Evolutionary conservation across 1,140 invertebrate species (phyloP).

Genomic region (Panonychus citri): DNA sequence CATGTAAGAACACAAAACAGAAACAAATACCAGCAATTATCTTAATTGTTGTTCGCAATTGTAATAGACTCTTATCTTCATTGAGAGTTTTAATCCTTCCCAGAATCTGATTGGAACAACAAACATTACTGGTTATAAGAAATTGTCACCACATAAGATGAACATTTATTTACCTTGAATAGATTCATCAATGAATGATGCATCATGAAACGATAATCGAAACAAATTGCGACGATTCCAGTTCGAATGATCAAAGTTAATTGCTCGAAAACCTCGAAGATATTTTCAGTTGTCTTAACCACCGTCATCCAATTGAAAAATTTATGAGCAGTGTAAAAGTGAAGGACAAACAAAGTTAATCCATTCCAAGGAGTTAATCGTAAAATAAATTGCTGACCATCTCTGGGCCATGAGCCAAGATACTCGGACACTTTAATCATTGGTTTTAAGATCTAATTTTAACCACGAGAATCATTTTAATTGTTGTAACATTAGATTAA

Average conservation of each 20-base stretch:
- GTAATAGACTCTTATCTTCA: neutral
- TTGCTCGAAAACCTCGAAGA: neutral
- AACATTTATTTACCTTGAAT: neutral
- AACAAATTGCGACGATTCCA: neutral
- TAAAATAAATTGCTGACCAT: neutral
- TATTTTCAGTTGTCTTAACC: neutral
- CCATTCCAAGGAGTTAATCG: neutral
- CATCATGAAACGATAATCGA: constrained; percentile 1
- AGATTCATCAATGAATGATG: neutral
- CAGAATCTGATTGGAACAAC: neutral
- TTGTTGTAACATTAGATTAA: too few relatives aligned
- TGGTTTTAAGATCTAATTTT: neutral
- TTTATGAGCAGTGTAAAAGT: neutral
- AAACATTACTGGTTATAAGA: too few relatives aligned
- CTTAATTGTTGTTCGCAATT: neutral
- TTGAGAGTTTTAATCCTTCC: neutral
- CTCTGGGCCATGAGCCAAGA: neutral
- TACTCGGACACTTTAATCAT: neutral
- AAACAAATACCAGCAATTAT: neutral
- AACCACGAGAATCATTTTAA: too few relatives aligned
- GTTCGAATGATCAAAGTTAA: neutral
- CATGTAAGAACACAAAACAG: neutral
- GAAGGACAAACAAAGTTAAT: neutral
- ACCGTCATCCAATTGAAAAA: constrained; percentile 4
- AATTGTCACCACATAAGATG: neutral